These are phyloP conservation scores for Leptinotarsa undecemlineata DNA, from an alignment of 1,140 invertebrate species.

Conservation along the genomic window DNA sequence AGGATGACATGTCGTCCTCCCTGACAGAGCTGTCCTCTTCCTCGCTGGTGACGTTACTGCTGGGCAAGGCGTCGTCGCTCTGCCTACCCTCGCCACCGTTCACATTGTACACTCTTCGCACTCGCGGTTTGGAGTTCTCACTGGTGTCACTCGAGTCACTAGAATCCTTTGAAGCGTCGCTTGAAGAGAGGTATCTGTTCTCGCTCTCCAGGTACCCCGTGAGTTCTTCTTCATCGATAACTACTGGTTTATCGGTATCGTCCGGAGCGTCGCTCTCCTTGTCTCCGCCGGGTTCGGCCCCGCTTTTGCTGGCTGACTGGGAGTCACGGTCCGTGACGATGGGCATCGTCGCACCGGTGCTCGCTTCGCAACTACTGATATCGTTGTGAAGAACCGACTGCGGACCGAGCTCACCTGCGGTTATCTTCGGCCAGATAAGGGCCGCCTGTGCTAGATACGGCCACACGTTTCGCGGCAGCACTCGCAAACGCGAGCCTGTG, in stretches of 20 bases:
- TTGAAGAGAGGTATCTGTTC: conserved; percentile 59
- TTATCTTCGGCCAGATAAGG: conserved; percentile 41
- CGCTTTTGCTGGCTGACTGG: background rate
- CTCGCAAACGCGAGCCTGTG: conserved; percentile 29
- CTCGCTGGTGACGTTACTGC: conserved; percentile 49
- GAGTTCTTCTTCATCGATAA: conserved; percentile 28
- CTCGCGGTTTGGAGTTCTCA: conserved; percentile 36
- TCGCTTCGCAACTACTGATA: conserved; percentile 11
- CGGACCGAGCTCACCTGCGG: conserved; percentile 15
- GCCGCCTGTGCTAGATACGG: conserved; percentile 44
- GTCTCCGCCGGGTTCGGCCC: background rate
- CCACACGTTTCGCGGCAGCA: conserved; percentile 43
- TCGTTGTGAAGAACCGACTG: conserved; percentile 4
- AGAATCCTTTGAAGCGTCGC: conserved; percentile 58
- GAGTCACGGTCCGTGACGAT: conserved; percentile 25
- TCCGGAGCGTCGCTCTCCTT: background rate
- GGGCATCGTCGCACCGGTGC: conserved; percentile 42
- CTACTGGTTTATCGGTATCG: background rate
- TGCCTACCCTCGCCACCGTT: conserved; percentile 42
- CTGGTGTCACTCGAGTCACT: conserved; percentile 45
- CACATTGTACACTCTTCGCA: conserved; percentile 49
- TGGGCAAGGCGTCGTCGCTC: conserved; percentile 50
- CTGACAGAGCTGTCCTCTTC: conserved; percentile 54
- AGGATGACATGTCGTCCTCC: conserved; percentile 59
- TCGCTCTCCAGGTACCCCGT: conserved; percentile 62